Conservation (phyloP, 30 jellyfish, hydroid and myxozoan species). For the Cassiopea andromeda region DNA sequence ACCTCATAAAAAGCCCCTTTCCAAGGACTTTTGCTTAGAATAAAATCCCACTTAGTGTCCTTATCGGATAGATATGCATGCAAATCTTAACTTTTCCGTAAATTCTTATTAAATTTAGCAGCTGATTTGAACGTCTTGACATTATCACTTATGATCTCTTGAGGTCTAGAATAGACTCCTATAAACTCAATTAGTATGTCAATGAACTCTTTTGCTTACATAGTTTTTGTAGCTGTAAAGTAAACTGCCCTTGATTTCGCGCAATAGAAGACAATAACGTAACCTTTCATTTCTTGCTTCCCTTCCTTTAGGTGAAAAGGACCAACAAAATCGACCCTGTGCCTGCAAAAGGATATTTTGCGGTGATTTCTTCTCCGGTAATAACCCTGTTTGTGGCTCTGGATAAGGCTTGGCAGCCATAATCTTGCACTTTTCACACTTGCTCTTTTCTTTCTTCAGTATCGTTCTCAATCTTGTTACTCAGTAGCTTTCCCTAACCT, state of each 20-base stretch:
- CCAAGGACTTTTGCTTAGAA: conserved; percentile 39
- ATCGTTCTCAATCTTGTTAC: conserved; percentile 44
- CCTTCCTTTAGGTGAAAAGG: conserved; percentile 32
- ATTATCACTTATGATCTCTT: conserved; percentile 59
- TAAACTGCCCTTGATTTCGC: conserved; percentile 48
- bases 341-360: conserved; percentile 50
- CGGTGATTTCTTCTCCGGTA: conserved; percentile 31
- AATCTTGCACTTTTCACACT: conserved; percentile 50
- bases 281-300: conserved; percentile 4
- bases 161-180: conserved; percentile 46
- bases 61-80: conserved; percentile 35
- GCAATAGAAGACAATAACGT: conserved; percentile 27
- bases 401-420: conserved; percentile 59
- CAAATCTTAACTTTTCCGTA: conserved; percentile 49
- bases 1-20: conserved; percentile 56
- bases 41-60: conserved; percentile 43
- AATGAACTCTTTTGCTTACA: conserved; percentile 40
- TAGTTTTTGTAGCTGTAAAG: conserved; percentile 17
- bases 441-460: conserved; percentile 23
- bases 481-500: conserved; percentile 34
- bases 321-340: conserved; percentile 62
- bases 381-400: conserved; percentile 12
- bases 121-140: conserved; percentile 63
- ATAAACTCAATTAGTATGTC: conserved; percentile 40
- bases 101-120: conserved; percentile 28